Percentiles rank a stretch among this genome's conserved stretches.
These are phyloP conservation scores for Eumerus sabulonum DNA, from an alignment of 2,888 invertebrate genomes.

Conservation along the genomic window DNA sequence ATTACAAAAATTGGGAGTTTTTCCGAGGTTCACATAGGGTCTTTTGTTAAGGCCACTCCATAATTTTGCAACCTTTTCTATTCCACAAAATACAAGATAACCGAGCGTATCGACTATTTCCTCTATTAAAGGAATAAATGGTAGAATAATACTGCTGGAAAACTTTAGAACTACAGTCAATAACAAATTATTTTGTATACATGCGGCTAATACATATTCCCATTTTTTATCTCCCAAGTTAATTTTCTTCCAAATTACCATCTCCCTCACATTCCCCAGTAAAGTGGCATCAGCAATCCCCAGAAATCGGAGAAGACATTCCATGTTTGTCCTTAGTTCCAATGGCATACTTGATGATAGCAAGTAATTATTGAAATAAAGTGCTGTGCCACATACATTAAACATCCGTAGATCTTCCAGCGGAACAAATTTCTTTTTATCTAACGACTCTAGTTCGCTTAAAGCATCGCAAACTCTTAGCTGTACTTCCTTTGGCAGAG, in stretches of 20 bases:
- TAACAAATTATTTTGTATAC: constrained; percentile 86
- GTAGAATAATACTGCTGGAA: constrained; percentile 74
- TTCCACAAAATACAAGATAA: constrained; percentile 87
- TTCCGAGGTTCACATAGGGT: constrained; percentile 76
- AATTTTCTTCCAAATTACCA: constrained; percentile 89
- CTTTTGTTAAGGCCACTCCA: constrained; percentile 85
- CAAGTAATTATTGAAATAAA: constrained; percentile 80
- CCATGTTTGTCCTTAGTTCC: constrained; percentile 87
- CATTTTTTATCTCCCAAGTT: constrained; percentile 71
- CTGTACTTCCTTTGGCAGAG: constrained; percentile 87
- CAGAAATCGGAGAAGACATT: constrained; percentile 86
- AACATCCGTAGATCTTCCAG: constrained; percentile 84
- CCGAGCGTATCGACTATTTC: constrained; percentile 93
- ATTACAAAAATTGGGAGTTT: constrained; percentile 27
- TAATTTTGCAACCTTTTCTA: constrained; percentile 84
- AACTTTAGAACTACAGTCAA: constrained; percentile 84
- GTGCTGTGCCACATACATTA: constrained; percentile 80
- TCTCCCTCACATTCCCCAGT: constrained; percentile 84
- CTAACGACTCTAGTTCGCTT: constrained; percentile 93
- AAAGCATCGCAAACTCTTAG: constrained; percentile 92
- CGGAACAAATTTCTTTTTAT: constrained; percentile 84
- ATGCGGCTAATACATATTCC: constrained; percentile 86
- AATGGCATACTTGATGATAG: constrained; percentile 88
- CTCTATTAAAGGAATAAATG: constrained; percentile 92
- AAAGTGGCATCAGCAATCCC: constrained; percentile 86